Percentiles rank a stretch among this genome's conserved stretches.
Evolutionary conservation across 2,888 invertebrate genomes (phyloP).

Genomic region (Agrenia bidenticulata): DNA sequence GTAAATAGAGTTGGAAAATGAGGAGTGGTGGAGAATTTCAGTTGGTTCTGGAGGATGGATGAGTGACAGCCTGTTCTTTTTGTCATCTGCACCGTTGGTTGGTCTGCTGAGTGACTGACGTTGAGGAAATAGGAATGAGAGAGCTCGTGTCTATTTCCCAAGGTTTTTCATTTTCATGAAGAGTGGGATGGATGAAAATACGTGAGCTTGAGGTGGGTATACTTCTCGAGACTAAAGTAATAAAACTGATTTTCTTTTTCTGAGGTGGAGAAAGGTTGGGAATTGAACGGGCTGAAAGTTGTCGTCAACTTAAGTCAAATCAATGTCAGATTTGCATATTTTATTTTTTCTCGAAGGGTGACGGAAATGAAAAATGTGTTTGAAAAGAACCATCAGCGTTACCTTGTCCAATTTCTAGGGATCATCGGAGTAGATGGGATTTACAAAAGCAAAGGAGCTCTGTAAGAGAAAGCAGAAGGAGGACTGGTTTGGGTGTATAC

Average conservation of each 20-base stretch:
- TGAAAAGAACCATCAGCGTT: too few relatives aligned
- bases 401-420: too few relatives aligned
- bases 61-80: constrained; percentile 10
- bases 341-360: background rate
- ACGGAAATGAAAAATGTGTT: constrained; percentile 6
- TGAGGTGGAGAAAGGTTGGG: background rate
- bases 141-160: background rate
- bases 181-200: background rate
- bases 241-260: too few relatives aligned
- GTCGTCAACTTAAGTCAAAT: constrained; percentile 7
- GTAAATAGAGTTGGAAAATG: constrained; percentile 8
- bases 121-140: constrained; percentile 9
- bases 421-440: too few relatives aligned
- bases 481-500: too few relatives aligned
- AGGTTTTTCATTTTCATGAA: background rate
- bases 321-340: constrained; percentile 7
- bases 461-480: too few relatives aligned
- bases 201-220: background rate
- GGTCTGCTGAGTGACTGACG: background rate
- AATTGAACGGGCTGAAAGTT: constrained; percentile 6
- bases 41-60: constrained; percentile 9
- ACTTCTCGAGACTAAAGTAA: background rate
- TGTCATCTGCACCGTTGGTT: background rate
- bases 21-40: background rate
- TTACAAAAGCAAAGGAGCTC: too few relatives aligned